These are phyloP conservation scores for Heterodera schachtii DNA, from an alignment of 1,140 invertebrate species.

Conservation along the genomic window DNA sequence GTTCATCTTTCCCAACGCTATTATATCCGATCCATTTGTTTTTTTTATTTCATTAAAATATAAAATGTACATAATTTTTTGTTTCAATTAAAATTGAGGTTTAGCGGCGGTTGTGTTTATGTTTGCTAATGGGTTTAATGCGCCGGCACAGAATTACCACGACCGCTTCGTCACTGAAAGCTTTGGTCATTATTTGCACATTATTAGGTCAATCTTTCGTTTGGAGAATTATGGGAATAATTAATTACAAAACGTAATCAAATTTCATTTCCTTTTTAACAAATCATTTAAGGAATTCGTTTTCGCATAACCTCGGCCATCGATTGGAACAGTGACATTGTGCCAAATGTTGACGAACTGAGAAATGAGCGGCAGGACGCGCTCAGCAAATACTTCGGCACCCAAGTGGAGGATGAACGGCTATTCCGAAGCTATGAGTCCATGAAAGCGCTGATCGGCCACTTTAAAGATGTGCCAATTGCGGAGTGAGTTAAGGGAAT, in stretches of 20 bases:
- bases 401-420: constrained; percentile 35
- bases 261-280: too few relatives aligned
- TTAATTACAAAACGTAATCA: too few relatives aligned
- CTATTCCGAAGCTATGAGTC: constrained; percentile 57
- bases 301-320: constrained; percentile 9
- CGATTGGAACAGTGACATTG: constrained; percentile 60
- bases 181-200: background rate
- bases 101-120: background rate
- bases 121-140: background rate
- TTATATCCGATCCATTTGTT: too few relatives aligned
- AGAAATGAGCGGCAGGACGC: constrained; percentile 53
- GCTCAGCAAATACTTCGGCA: constrained; percentile 55
- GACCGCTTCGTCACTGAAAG: background rate
- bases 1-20: background rate
- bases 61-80: too few relatives aligned
- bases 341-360: constrained; percentile 47
- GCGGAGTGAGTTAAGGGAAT: constrained; percentile 37
- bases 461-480: constrained; percentile 57
- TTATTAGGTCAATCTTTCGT: background rate
- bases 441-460: constrained; percentile 57
- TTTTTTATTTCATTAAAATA: too few relatives aligned
- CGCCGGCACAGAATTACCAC: background rate
- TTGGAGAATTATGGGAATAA: background rate
- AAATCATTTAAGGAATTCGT: background rate
- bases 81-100: background rate